phyloP scores from a whole-genome alignment of 2,113 vertebrate species.

The Calonectris borealis region DNA sequence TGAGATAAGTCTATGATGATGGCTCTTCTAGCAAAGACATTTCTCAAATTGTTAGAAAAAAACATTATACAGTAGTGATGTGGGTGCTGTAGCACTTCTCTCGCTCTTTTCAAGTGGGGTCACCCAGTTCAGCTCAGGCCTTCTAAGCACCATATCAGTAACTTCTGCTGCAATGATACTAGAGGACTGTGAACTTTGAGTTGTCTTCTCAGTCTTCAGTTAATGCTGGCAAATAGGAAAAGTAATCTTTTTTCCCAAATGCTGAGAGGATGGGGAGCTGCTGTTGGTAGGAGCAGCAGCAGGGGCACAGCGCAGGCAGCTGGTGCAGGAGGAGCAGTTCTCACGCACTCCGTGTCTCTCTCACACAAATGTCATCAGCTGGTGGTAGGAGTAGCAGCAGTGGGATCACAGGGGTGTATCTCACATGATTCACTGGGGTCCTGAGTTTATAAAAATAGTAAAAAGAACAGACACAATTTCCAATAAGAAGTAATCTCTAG shows the following conservation, averaged over 20 bases:
- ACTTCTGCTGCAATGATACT: not conserved
- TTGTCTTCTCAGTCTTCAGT: not conserved
- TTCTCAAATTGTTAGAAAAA: not conserved
- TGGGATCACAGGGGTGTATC: not conserved
- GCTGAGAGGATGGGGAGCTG: not conserved
- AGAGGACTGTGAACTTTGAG: not conserved
- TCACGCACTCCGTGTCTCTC: not conserved
- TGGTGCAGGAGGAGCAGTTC: constrained; percentile 16
- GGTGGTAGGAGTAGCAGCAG: not conserved
- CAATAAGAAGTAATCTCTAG: constrained; percentile 30
- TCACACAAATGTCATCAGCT: constrained; percentile 10
- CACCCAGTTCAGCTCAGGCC: not conserved
- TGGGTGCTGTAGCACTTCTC: not conserved
- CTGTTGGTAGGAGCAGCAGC: not conserved
- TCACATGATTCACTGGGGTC: not conserved
- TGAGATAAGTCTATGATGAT: not conserved
- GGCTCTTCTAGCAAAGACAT: not conserved
- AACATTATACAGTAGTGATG: fast-evolving
- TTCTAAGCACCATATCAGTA: fast-evolving
- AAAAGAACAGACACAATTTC: constrained; percentile 22
- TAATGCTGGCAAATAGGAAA: not conserved
- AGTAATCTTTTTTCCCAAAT: not conserved
- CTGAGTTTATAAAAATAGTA: constrained; percentile 16
- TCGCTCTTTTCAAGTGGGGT: not conserved
- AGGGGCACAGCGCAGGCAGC: not conserved